Base-by-base conservation (phyloP, 2,113 vertebrate species). In the Nothocercus nigrocapillus region DNA sequence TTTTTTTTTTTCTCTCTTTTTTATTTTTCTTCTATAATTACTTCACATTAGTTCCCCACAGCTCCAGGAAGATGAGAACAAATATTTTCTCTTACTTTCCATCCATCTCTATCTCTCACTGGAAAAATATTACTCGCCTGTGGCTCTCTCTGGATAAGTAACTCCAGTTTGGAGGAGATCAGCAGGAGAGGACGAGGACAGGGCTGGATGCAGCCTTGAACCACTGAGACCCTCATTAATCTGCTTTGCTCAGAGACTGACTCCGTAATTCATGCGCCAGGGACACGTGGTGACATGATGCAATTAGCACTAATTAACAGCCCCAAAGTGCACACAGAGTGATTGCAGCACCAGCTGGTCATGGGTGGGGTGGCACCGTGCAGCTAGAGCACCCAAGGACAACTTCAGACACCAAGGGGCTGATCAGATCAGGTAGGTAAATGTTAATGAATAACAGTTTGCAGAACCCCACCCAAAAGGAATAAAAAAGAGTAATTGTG, bases 291-390 rank as follows among this genome's bases (percentile, higher is more conserved):
- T 0, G 3, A 1, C 28, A 45, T 91, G 92, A 95, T 91, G 88
- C 69, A 95, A 88, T 94, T 88, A 93, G 88, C 27, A 8, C 76
- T 81, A 92, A 96, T 93, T 93, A 93, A 72, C 47, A 75, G 75
- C 68, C 30, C 40, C 44, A 66, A 69, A 18, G 66, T 0, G 8
- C n/a, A 42, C 0, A 1, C 5, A 32, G 68, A 69, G 64, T 5
- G 11, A 64, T 47, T 13, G 8, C 0, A 38, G 53, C 13, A 59
- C 12, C 42, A 81, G 61, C 13, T 28, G 3, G 67, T 85, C 32
- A 12, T 0, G 3, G 30, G 11, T 1, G 8, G 5, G 13, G 5
- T 30, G 30, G 82, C 88, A 27, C 40, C 1, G 0, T 0, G 0
- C 42, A 10, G 45, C 74, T 56, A 7, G 0, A 0, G 49, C 88